Conservation (phyloP, 64 coral and sea anemone species). For the Montipora efflorescens region DNA sequence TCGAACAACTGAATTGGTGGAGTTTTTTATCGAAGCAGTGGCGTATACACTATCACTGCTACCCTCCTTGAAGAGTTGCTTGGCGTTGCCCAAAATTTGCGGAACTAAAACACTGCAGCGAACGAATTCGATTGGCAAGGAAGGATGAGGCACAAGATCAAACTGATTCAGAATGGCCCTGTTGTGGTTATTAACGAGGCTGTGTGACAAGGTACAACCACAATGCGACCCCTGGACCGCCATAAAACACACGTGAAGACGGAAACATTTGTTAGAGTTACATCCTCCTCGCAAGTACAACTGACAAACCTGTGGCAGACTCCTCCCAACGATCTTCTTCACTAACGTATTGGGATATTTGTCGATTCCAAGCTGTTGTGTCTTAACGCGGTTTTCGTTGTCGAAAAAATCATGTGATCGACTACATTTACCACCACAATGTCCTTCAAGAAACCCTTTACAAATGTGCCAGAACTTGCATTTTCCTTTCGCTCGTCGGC, state of each 20-base stretch:
- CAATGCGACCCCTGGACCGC: constrained; percentile 3
- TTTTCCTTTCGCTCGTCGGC: not conserved
- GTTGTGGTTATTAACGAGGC: constrained; percentile 25
- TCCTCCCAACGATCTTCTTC: constrained; percentile 29
- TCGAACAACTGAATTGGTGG: too few species aligned
- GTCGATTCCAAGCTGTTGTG: constrained; percentile 5
- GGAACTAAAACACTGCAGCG: not conserved
- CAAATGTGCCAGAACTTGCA: constrained; percentile 67
- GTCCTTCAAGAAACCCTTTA: constrained; percentile 46
- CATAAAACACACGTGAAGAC: constrained; percentile 39
- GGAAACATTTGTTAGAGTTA: not conserved
- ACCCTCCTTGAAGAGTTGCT: not conserved
- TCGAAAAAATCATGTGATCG: constrained; percentile 62
- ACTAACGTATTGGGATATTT: not conserved
- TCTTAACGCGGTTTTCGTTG: constrained; percentile 27
- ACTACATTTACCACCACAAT: constrained; percentile 12
- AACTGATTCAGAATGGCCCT: constrained; percentile 28
- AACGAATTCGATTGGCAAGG: constrained; percentile 4
- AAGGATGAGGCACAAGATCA: constrained; percentile 6
- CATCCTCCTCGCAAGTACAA: constrained; percentile 33
- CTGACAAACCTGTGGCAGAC: constrained; percentile 65
- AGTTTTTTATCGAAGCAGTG: too few species aligned
- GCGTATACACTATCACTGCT: not conserved
- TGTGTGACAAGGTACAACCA: constrained; percentile 10
- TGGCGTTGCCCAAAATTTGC: not conserved